Conservation (phyloP, 2,797 vertebrate genomes). For the Graptemys geographica region DNA sequence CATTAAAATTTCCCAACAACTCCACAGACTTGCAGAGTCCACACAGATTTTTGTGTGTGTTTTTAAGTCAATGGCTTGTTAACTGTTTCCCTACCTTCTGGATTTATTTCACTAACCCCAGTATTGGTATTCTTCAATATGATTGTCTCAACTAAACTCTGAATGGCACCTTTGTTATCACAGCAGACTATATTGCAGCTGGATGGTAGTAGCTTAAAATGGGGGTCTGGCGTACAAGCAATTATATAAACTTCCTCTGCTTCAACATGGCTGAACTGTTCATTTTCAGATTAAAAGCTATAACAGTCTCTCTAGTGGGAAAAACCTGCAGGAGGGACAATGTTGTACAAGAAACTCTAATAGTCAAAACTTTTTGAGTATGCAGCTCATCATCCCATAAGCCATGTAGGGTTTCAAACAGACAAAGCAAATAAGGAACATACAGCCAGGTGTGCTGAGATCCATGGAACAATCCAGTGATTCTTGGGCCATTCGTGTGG, state of each 20-base stretch:
- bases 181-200: conserved; percentile 29
- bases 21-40: neutral
- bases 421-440: neutral
- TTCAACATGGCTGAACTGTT: conserved; percentile 4
- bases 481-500: rapidly evolving
- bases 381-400: neutral
- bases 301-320: neutral
- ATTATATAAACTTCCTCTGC: neutral
- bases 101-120: conserved; percentile 30
- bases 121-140: conserved; percentile 27
- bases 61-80: conserved; percentile 29
- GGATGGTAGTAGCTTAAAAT: conserved; percentile 41
- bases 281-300: no score
- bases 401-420: neutral
- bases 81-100: conserved; percentile 16
- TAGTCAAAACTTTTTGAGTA: neutral
- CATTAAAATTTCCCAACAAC: conserved; percentile 32
- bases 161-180: conserved; percentile 24
- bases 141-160: conserved; percentile 41
- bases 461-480: neutral
- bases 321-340: neutral
- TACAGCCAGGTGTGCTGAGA: neutral
- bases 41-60: conserved; percentile 2
- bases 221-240: conserved; percentile 21
- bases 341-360: neutral